Evolutionary conservation across 2,797 vertebrate genomes (phyloP), one percentile per base, ranked within the genome.

Genomic region (Eidolon dupreanum): DNA sequence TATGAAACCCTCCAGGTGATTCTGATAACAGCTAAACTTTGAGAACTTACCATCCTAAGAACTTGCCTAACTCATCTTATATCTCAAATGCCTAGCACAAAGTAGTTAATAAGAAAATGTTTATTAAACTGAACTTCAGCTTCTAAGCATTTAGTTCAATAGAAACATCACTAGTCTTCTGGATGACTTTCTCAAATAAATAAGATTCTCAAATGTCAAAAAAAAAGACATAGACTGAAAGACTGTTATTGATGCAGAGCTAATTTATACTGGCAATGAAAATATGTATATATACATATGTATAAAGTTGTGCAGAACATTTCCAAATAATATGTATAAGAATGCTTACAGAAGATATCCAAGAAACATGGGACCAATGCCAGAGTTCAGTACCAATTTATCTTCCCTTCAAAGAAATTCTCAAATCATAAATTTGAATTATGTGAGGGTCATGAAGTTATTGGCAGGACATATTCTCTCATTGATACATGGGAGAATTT

Each of bases 281-380:
- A 93, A 46, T 61, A 75, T 51, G 59, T 26, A 65, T 13, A 68
- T 33, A 59, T 59, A 43, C 57, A 43, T 19, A 82, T 84, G 96
- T 75, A 96, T 96, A 97, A 90, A 15, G 8, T 78, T 97, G 74
- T 95, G 88, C 96, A 96, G 57, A 95, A 83, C 65, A 85, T 97
- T 90, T 90, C 96, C 94, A 97, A 98, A 97, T 88, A 91, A 87
- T 93, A 87, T 98, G 96, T 96, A 93, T 96, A 97, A 97, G 77
- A 97, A 95, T 96, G 66, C 96, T 95, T 94, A 88, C 24, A 71
- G 57, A 92, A 8, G 43, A 77, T 33, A 38, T 97, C 94, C 94
- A 97, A 96, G 70, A 98, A 97, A 90, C 57, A 57, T 82, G 93
- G 70, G 63, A 63, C 55, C 66, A 70, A 61, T 75, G 82, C 66